Base-by-base conservation (phyloP, 2,113 vertebrate species). In the Hippotragus niger region DNA sequence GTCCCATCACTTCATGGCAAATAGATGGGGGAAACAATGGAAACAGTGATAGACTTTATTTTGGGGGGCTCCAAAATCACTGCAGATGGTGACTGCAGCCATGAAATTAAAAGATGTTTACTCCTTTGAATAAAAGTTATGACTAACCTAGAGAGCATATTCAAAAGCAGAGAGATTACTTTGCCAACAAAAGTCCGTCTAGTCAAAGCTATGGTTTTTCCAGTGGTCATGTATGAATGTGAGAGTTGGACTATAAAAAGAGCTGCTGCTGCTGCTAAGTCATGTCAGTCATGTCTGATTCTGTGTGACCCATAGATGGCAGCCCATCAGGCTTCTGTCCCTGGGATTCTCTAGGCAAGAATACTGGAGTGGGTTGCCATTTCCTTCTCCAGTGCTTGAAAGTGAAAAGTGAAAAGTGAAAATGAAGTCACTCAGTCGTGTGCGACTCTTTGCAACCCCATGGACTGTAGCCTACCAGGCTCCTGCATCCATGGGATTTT, bases 241-340 rank as follows among this genome's bases (percentile, higher is more conserved):
- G 33, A n/a, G 62, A 64, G 64, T 5, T 67, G 33, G 33, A 67
- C 17, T 67, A 11, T 36, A 21, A 36, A 67, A n/a, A 67, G 17
- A 67, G 64, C 64, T 67, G n/a, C 58, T 60, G 58, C 58, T 60
- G 27, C 58, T 60, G 58, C 58, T 60, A 60, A 60, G 5, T 60
- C 58, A 31, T 12, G 0, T 60, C 58, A 60, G 27, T 60, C 2
- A 0, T 60, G 58, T 60, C 58, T 14, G 58, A 60, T 5, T 31
- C 58, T 60, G 58, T 60, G 58, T 60, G 27, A 60, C 27, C 27
- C 58, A 31, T 31, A 60, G 29, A 60, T 31, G 58, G 58, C 27
- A 31, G 27, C 58, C 27, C 58, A 60, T 27, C 58, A 60, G 5
- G 58, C 58, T 60, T 12, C 58, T 12, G 1, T 60, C 27, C 58